Evolutionary conservation across 2,888 invertebrate genomes (phyloP), one percentile per base, ranked within the genome.

Genomic region (Lumbricus terrestris): DNA sequence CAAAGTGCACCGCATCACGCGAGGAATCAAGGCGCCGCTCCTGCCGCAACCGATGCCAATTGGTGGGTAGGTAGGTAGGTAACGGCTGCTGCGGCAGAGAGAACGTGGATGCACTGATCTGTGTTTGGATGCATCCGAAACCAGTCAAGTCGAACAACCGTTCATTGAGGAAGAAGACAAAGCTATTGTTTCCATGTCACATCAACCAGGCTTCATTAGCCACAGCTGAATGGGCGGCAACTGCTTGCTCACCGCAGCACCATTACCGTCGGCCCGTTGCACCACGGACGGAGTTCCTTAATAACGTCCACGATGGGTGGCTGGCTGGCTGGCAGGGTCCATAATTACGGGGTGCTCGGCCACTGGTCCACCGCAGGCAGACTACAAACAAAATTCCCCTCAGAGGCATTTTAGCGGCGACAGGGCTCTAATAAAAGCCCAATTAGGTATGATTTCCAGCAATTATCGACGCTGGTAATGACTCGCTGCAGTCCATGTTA

Each of bases 341-440:
- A 69, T 69, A 69, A 69, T 69, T 69, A 69, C 69, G 29, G 69
- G 69, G 29, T 69, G 69, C 69, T 69, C 69, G n/a, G n/a, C n/a
- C 13, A n/a, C 69, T 69, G 69, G 69, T 69, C 69, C 69, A n/a
- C 69, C 69, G n/a, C n/a, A n/a, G 69, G 69, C 69, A 29, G 69
- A 69, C 69, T 69, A 69, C 69, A 69, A 69, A 69, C 69, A 69
- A 69, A 69, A 69, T 69, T 69, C n/a, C 69, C 85, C 85, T 37
- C 85, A 23, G 37, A 35, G 85, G 85, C 85, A 85, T 85, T 85
- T 85, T 85, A 37, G 35, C 85, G 85, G 85, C 20, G 35, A 85
- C 85, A 85, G 85, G 85, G n/a, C 85, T 85, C 69, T 69, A 69
- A 85, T 34, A 85, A 37, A 85, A 85, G 85, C 37, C 85, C 85